These are phyloP conservation scores for Timema cristinae DNA, from an alignment of 2,888 invertebrate genomes.

Conservation along the genomic window DNA sequence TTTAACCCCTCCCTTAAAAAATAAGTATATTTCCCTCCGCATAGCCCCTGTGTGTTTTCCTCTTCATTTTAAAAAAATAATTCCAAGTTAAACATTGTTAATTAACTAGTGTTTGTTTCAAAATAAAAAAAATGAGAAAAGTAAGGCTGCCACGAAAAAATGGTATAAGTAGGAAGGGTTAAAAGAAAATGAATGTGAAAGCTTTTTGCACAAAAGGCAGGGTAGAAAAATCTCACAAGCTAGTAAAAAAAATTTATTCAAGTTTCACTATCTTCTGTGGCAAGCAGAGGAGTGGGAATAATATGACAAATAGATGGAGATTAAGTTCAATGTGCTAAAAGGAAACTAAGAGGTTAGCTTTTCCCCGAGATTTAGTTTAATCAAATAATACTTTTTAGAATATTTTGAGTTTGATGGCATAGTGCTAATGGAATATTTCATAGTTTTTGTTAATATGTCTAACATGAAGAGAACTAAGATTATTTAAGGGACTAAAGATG, in stretches of 20 bases:
- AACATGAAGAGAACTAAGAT: too few species aligned
- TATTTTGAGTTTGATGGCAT: too few species aligned
- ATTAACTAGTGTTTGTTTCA: slow-evolving; percentile 22
- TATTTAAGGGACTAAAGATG: too few species aligned
- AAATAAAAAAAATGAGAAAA: slow-evolving; percentile 18
- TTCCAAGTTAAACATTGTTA: slow-evolving; percentile 20
- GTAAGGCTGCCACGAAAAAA: slow-evolving; percentile 16
- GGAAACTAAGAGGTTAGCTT: neutral
- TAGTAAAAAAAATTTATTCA: slow-evolving; percentile 20
- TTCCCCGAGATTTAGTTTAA: too few species aligned
- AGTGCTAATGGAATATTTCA: too few species aligned
- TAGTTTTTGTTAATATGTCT: too few species aligned
- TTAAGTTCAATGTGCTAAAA: neutral
- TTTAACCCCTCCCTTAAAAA: too few species aligned
- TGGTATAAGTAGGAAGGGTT: neutral
- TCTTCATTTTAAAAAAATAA: neutral
- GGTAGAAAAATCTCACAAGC: slow-evolving; percentile 16
- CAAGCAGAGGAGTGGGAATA: neutral
- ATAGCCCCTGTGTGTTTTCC: too few species aligned
- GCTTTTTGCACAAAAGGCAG: too few species aligned
- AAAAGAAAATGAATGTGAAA: too few species aligned
- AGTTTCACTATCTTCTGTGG: slow-evolving; percentile 20
- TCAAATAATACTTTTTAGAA: too few species aligned
- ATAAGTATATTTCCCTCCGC: too few species aligned
- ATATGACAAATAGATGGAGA: neutral